Evolutionary conservation across 2,113 vertebrate species (phyloP).

Genomic region (Epinephelus cyanopodus): DNA sequence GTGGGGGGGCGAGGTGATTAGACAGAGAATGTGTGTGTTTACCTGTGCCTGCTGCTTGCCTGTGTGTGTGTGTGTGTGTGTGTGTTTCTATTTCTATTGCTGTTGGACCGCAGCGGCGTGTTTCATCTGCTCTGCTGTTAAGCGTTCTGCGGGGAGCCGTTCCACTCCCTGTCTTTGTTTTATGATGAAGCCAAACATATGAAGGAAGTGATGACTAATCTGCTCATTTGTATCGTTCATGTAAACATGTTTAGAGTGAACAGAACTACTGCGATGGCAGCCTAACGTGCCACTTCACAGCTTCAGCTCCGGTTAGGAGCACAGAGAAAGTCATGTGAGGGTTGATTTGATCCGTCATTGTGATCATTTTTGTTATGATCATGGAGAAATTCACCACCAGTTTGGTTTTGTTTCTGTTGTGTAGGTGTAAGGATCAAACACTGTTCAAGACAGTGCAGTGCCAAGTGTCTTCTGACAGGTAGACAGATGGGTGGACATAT

Average conservation of each 20-base stretch:
- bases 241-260: not conserved
- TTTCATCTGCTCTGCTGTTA: not conserved
- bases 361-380: not conserved
- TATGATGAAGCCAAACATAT: conserved; percentile 16
- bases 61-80: too few relatives aligned
- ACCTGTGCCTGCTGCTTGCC: conserved; percentile 6
- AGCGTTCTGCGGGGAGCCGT: conserved; percentile 23
- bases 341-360: not conserved
- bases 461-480: not conserved
- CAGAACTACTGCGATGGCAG: too few relatives aligned
- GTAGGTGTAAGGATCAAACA: not conserved
- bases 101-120: conserved; percentile 3
- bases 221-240: not conserved
- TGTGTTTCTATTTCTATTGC: not conserved
- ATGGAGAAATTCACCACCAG: not conserved
- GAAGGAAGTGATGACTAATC: not conserved
- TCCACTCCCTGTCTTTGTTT: not conserved
- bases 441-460: not conserved
- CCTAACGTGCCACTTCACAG: not conserved
- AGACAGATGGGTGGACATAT: not conserved
- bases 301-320: not conserved
- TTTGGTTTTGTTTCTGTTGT: not conserved
- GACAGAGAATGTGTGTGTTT: conserved; percentile 21
- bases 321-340: not conserved
- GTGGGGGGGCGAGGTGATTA: conserved; percentile 1